Conservation (phyloP, 2,797 vertebrate species). For the Liasis olivaceus region DNA sequence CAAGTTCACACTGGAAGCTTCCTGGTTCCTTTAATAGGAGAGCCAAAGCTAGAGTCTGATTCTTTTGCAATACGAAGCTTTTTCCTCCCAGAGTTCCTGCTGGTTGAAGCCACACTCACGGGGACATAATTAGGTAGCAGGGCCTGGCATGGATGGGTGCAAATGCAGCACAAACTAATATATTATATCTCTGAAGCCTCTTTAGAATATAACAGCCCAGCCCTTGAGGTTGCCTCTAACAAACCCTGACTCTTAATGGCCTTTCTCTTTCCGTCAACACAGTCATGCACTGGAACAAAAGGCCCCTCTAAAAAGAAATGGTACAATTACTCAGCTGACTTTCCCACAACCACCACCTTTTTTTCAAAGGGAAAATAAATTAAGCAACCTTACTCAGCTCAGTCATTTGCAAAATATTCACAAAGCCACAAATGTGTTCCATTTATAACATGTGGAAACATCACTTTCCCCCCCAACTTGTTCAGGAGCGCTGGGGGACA, state of each 20-base stretch:
- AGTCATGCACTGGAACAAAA: not conserved
- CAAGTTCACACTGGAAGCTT: not conserved
- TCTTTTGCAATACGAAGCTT: not conserved
- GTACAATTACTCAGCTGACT: accelerated
- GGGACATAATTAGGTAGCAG: not conserved
- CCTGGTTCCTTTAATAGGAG: not conserved
- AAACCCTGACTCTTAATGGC: not conserved
- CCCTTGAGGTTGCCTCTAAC: conserved; percentile 7
- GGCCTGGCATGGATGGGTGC: no score
- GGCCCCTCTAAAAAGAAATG: accelerated
- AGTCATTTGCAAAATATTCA: not conserved
- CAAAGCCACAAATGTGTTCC: accelerated
- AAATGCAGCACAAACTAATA: not conserved
- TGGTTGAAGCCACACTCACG: not conserved
- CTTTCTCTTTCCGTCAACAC: not conserved
- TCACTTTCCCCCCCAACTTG: not conserved
- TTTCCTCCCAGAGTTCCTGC: not conserved
- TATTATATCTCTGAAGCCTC: not conserved
- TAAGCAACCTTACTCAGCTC: conserved; percentile 61
- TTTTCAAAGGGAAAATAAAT: not conserved
- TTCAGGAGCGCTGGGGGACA: not conserved
- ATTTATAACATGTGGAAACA: not conserved
- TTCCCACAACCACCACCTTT: accelerated
- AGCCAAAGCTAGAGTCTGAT: not conserved
- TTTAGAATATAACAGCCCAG: not conserved